A percentile compares a stretch with the other conserved stretches of the same genome.
Evolutionary conservation across 2,113 vertebrate genomes (phyloP).

Genomic region (Lucifuga dentata): DNA sequence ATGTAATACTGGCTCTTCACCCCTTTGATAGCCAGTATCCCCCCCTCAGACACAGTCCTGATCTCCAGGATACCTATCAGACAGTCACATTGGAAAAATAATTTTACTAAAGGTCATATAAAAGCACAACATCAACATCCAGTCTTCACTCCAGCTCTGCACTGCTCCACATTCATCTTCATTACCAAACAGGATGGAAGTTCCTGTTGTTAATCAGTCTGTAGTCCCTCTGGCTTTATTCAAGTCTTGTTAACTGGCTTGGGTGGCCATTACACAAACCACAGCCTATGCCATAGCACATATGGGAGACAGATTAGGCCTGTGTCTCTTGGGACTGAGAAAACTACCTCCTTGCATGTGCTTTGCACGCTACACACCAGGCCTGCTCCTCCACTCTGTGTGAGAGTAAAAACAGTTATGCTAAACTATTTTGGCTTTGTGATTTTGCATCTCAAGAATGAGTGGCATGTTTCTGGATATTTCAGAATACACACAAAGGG

Average conservation of each 20-base stretch:
- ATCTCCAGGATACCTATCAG: constrained; percentile 95
- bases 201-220: constrained; percentile 68
- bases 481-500: not conserved
- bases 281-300: constrained; percentile 71
- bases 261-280: constrained; percentile 72
- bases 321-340: constrained; percentile 57
- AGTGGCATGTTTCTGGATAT: not conserved
- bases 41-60: constrained; percentile 94
- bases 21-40: constrained; percentile 95
- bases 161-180: constrained; percentile 64
- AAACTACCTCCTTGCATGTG: constrained; percentile 56
- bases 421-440: not conserved
- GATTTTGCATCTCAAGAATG: not conserved
- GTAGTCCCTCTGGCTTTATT: constrained; percentile 66
- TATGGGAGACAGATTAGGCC: constrained; percentile 70
- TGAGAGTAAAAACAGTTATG: constrained; percentile 27
- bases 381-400: constrained; percentile 49
- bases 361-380: constrained; percentile 73
- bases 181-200: constrained; percentile 56
- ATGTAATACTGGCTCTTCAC: constrained; percentile 97
- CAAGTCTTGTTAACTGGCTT: constrained; percentile 74
- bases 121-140: constrained; percentile 38
- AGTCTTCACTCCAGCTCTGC: constrained; percentile 25
- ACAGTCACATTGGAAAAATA: constrained; percentile 39
- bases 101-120: constrained; percentile 68